Base-by-base conservation (phyloP, 2,113 vertebrate genomes). In the Pachyramphus minor region DNA sequence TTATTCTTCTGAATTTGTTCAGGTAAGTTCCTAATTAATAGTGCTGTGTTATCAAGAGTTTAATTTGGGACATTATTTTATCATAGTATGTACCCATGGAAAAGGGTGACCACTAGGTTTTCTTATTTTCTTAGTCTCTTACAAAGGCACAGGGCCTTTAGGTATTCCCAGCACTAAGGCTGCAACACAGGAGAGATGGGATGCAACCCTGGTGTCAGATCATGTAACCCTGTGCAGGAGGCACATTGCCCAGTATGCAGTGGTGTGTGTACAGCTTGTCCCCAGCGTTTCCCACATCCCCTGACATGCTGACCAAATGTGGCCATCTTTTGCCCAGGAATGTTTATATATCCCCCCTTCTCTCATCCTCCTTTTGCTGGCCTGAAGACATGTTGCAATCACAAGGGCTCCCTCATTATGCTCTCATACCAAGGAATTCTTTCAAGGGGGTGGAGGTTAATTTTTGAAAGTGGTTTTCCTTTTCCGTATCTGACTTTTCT, bases 381-480 rank as follows among this genome's bases (percentile, higher is more conserved):
- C n/a, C 84, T 68, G 45, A 89, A 63, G 35, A 72, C 0, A 1
- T 31, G 18, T 41, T n/a, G 69, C 31, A 84, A 11, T 80, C 84
- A 76, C 44, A 77, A 83, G 30, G 33, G 59, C 55, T 87, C 5
- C 22, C 39, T 92, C 63, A 62, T 75, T 31, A 22, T 15, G 9
- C 35, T 91, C 41, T 73, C 52, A 27, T 21, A 67, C 19, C 35
- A 72, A 71, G 35, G 39, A 78, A 82, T 67, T 12, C 6, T 67
- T 76, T 77, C 1, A 8, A 62, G 35, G 5, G 6, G 4, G 5
- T 6, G 27, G 39, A 37, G 12, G 42, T 25, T 86, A 92, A 74
- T 77, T 93, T 90, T 94, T 77, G 56, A 71, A 71, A 75, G 53
- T 72, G n/a, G 33, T 59, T 84, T 90, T 96, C 62, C 21, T 84